Percentiles rank a stretch among this genome's conserved stretches.
phyloP scores from a whole-genome alignment of 2,113 vertebrate species.

The Muntiacus reevesi region DNA sequence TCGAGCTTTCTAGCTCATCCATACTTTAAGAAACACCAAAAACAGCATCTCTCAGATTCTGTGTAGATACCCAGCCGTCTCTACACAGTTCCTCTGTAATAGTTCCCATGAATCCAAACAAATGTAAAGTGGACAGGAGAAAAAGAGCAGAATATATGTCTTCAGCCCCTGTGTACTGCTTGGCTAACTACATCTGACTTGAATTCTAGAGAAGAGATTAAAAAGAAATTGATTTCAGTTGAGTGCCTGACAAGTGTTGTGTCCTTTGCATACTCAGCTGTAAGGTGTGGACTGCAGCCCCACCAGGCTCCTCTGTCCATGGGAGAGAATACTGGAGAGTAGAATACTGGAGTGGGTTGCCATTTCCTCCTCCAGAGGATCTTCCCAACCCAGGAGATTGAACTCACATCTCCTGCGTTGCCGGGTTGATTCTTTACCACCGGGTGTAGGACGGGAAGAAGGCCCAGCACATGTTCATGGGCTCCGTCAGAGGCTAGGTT shows the following conservation, averaged over 20 bases:
- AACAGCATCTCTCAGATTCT: background rate
- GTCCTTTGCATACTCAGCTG: background rate
- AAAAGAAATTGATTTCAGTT: background rate
- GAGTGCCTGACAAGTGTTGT: background rate
- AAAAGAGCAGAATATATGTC: background rate
- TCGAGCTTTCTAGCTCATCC: background rate
- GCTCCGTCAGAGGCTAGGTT: accelerated
- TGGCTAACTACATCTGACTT: background rate
- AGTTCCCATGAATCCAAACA: background rate
- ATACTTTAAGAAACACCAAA: background rate
- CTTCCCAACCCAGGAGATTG: accelerated
- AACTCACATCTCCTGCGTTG: background rate
- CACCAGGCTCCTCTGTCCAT: background rate
- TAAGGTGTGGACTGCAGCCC: background rate
- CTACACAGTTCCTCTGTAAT: background rate
- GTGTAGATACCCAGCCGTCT: background rate
- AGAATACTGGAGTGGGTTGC: background rate
- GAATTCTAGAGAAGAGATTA: background rate
- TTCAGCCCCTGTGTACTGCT: background rate
- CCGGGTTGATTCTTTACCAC: background rate
- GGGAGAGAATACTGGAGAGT: background rate
- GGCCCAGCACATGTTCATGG: background rate
- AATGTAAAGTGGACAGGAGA: background rate
- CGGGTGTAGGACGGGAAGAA: background rate
- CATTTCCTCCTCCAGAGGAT: background rate